Evolutionary conservation across 2,888 invertebrate genomes (phyloP).

Genomic region (Siphlonurus alternatus): DNA sequence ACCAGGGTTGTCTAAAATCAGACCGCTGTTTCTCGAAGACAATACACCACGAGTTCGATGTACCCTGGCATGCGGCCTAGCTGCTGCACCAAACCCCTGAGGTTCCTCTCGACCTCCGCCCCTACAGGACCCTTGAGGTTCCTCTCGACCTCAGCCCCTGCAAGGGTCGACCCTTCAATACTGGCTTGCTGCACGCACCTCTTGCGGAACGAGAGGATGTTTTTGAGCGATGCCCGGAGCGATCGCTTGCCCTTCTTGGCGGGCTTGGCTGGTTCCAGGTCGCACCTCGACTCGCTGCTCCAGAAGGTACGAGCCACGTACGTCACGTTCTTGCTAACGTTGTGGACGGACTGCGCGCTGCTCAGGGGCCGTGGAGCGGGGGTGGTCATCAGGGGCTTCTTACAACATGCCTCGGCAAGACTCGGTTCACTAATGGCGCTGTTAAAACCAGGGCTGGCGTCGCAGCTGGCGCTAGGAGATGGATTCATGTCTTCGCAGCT

Average conservation of each 20-base stretch:
- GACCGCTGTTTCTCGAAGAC: conserved; percentile 17
- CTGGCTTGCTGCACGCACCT: conserved; percentile 18
- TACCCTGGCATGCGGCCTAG: conserved; percentile 17
- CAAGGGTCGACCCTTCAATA: background rate
- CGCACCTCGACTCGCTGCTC: background rate
- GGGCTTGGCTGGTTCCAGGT: background rate
- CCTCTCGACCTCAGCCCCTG: conserved; percentile 5
- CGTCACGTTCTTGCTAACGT: conserved; percentile 2
- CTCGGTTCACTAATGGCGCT: background rate
- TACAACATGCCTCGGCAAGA: background rate
- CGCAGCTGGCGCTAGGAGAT: background rate
- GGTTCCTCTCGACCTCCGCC: conserved; percentile 6
- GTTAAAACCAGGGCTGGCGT: background rate
- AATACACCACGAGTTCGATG: conserved; percentile 16
- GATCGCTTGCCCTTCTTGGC: conserved; percentile 18
- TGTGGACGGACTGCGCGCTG: conserved; percentile 3
- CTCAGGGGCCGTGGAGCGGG: conserved; percentile 3
- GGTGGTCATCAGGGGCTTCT: background rate
- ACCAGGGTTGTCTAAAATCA: too few species aligned
- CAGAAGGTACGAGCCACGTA: conserved; percentile 1
- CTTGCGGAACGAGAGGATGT: conserved; percentile 24
- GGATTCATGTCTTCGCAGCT: background rate
- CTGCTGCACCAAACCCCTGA: conserved; percentile 16
- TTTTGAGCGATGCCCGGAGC: conserved; percentile 23
- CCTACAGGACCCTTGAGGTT: conserved; percentile 15